Percentiles rank a stretch among this genome's conserved stretches.
Evolutionary conservation across 2,797 vertebrate species (phyloP).

Genomic region (Microtus obscurus): DNA sequence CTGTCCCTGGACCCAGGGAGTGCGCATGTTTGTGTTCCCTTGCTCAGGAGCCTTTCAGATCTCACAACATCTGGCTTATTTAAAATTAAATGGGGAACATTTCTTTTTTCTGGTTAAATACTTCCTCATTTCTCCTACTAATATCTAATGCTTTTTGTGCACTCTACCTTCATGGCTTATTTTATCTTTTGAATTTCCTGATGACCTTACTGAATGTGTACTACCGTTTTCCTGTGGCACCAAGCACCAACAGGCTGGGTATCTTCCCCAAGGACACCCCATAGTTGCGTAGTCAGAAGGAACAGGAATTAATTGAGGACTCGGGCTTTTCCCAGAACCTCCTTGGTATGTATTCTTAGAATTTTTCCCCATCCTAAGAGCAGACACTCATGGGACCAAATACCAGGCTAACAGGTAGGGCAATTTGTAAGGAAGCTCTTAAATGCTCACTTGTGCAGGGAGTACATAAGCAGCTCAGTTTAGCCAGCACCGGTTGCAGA

Average conservation of each 20-base stretch:
- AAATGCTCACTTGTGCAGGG: slow-evolving; percentile 48
- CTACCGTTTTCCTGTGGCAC: neutral
- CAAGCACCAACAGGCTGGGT: neutral
- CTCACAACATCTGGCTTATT: slow-evolving; percentile 65
- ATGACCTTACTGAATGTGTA: neutral
- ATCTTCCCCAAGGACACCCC: neutral
- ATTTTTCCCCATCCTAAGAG: neutral
- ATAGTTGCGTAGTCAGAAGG: neutral
- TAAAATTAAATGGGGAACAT: slow-evolving; percentile 35
- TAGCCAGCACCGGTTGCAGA: slow-evolving; percentile 39
- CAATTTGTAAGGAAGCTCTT: slow-evolving; percentile 19
- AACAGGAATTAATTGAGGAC: fast-evolving
- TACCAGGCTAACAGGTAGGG: neutral
- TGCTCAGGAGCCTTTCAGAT: slow-evolving; percentile 61
- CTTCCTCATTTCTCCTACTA: slow-evolving; percentile 57
- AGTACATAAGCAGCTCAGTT: slow-evolving; percentile 2
- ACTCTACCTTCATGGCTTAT: neutral
- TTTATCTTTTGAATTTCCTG: slow-evolving; percentile 17
- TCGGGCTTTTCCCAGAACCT: neutral
- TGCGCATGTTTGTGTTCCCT: neutral
- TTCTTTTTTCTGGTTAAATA: slow-evolving; percentile 32
- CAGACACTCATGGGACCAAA: neutral
- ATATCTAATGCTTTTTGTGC: slow-evolving; percentile 30
- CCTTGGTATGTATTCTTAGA: neutral
- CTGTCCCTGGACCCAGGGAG: slow-evolving; percentile 37